Conservation (phyloP, 2,797 vertebrate species). For the Loriculus beryllinus region DNA sequence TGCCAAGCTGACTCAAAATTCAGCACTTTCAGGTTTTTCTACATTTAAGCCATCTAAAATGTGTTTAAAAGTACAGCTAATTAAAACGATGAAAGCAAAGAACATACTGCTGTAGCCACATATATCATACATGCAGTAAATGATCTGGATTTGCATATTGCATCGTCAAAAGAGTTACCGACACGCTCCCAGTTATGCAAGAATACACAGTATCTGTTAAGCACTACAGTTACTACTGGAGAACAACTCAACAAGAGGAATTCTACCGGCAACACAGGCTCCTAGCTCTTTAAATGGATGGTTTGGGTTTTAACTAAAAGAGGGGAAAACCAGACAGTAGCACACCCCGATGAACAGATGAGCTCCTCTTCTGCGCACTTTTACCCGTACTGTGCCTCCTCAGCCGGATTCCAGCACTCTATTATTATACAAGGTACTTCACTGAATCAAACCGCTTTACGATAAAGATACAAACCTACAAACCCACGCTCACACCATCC, state of each 20-base stretch:
- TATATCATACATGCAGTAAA: rapidly evolving
- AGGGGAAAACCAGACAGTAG: not conserved
- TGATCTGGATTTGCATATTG: not conserved
- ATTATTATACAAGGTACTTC: rapidly evolving
- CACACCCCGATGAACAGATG: not conserved
- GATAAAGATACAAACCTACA: rapidly evolving
- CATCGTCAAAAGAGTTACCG: not conserved
- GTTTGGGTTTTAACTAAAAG: not conserved
- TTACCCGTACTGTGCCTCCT: rapidly evolving
- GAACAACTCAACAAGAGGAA: not conserved
- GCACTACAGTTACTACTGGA: not conserved
- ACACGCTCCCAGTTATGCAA: not conserved
- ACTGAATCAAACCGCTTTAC: rapidly evolving
- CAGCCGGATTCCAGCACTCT: not conserved
- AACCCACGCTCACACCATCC: rapidly evolving
- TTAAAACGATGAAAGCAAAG: not conserved
- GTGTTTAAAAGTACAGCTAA: not conserved
- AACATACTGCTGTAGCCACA: not conserved
- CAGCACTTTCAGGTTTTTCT: not conserved
- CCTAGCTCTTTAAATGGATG: not conserved
- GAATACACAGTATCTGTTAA: not conserved
- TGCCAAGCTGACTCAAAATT: not conserved
- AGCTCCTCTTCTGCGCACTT: not conserved
- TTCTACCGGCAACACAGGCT: not conserved
- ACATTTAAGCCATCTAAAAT: not conserved